phyloP scores from a whole-genome alignment of 92 coral and sea anemone genomes.

The Palythoa grandis region DNA sequence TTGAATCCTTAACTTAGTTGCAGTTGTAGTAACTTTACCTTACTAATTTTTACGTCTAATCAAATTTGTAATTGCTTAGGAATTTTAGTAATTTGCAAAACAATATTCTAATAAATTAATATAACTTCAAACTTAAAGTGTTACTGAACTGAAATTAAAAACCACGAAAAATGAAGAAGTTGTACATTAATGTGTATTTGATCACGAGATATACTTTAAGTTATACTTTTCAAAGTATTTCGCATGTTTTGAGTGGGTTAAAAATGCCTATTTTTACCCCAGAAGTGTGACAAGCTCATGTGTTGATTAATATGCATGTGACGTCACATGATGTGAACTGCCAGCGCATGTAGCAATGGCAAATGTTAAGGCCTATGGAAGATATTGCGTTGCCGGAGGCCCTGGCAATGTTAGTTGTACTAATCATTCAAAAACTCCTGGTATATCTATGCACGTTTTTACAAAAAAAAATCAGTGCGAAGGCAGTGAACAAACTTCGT shows the following conservation, averaged over 20 bases:
- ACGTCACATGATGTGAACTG: too few relatives aligned
- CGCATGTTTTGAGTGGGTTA: background rate
- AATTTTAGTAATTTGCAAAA: too few relatives aligned
- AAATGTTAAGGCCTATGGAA: background rate
- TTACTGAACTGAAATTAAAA: background rate
- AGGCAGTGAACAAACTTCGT: background rate
- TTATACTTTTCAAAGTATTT: conserved; percentile 10
- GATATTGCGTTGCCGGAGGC: background rate
- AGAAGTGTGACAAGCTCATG: conserved; percentile 6
- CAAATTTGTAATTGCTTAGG: too few relatives aligned
- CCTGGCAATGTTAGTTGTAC: background rate
- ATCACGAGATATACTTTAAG: background rate
- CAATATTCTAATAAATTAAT: too few relatives aligned
- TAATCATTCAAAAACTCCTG: background rate
- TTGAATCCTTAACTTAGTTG: too few relatives aligned
- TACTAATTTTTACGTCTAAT: too few relatives aligned
- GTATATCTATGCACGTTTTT: background rate
- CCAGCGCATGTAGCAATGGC: background rate
- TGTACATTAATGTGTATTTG: conserved; percentile 1
- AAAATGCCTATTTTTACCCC: background rate
- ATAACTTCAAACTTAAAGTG: background rate
- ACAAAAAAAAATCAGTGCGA: background rate
- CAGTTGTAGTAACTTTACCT: too few relatives aligned
- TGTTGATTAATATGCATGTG: too few relatives aligned
- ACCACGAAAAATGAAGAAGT: background rate